Evolutionary conservation across 2,888 invertebrate genomes (phyloP).

Genomic region (Scaptomyza reducta): DNA sequence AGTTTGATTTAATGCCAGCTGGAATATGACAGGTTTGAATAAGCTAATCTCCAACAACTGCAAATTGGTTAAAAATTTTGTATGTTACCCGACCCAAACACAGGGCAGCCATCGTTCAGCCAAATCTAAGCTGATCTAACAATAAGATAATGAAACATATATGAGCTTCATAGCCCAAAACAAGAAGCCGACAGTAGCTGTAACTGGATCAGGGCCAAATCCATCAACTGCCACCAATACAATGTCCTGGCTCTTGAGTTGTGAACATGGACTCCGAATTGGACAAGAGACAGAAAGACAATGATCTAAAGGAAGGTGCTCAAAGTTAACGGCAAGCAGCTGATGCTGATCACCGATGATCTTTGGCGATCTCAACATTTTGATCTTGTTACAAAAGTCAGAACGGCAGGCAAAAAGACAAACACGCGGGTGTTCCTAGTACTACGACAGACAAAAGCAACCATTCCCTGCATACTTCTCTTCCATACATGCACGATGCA

Average conservation of each 20-base stretch:
- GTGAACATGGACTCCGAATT: constrained; percentile 24
- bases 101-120: constrained; percentile 60
- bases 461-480: constrained; percentile 15
- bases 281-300: constrained; percentile 14
- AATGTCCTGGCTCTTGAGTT: constrained; percentile 52
- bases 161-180: constrained; percentile 70
- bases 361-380: constrained; percentile 60
- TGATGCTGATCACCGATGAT: constrained; percentile 47
- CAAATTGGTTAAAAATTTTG: constrained; percentile 30
- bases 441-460: constrained; percentile 16
- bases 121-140: constrained; percentile 66
- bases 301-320: constrained; percentile 45
- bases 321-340: constrained; percentile 61
- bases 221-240: constrained; percentile 34
- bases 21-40: constrained; percentile 10
- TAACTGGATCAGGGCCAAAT: constrained; percentile 64
- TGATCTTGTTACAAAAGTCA: constrained; percentile 78
- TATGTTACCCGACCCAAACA: constrained; percentile 15
- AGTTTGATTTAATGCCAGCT: constrained; percentile 20
- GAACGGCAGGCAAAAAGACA: constrained; percentile 49
- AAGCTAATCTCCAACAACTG: constrained; percentile 46
- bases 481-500: constrained; percentile 3
- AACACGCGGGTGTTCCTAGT: constrained; percentile 66
- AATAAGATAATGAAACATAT: constrained; percentile 76
- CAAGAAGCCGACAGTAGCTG: constrained; percentile 58